Percentiles rank a stretch among this genome's conserved stretches.
Evolutionary conservation across 2,888 invertebrate genomes (phyloP).

Genomic region (Horisme vitalbata): DNA sequence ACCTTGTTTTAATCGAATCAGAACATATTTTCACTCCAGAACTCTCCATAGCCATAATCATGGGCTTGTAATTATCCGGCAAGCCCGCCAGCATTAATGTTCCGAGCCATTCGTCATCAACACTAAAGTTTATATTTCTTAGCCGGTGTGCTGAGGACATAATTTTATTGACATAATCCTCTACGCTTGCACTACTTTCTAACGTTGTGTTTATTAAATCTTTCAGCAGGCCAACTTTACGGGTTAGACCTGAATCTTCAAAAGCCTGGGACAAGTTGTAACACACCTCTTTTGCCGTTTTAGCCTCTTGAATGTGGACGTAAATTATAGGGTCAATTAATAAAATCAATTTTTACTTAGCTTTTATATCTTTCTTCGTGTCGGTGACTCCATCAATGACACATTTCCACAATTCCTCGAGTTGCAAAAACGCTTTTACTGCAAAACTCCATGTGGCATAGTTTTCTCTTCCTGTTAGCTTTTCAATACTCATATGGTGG

Average conservation of each 20-base stretch:
- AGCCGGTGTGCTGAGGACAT: constrained; percentile 28
- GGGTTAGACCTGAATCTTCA: constrained; percentile 29
- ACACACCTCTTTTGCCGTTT: constrained; percentile 27
- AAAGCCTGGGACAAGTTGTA: constrained; percentile 22
- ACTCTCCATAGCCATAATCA: constrained; percentile 33
- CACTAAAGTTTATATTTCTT: constrained; percentile 25
- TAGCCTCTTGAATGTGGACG: constrained; percentile 26
- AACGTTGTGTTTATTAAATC: neutral
- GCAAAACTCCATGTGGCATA: constrained; percentile 33
- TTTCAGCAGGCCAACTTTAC: constrained; percentile 25
- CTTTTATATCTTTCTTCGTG: constrained; percentile 16
- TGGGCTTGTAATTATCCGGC: constrained; percentile 28
- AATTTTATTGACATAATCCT: constrained; percentile 28
- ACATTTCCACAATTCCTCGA: constrained; percentile 33
- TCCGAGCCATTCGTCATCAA: constrained; percentile 31
- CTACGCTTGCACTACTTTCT: neutral
- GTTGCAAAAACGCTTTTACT: constrained; percentile 27
- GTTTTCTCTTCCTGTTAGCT: constrained; percentile 29
- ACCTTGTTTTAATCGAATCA: constrained; percentile 7
- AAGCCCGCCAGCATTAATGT: constrained; percentile 26
- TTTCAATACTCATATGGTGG: constrained; percentile 18
- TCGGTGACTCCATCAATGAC: neutral
- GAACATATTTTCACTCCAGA: constrained; percentile 22
- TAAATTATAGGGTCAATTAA: constrained; percentile 26
- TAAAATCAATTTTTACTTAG: constrained; percentile 22